These are phyloP conservation scores for Paramormyrops hopkinsi DNA, from an alignment of 2,797 vertebrate genomes.

Conservation along the genomic window DNA sequence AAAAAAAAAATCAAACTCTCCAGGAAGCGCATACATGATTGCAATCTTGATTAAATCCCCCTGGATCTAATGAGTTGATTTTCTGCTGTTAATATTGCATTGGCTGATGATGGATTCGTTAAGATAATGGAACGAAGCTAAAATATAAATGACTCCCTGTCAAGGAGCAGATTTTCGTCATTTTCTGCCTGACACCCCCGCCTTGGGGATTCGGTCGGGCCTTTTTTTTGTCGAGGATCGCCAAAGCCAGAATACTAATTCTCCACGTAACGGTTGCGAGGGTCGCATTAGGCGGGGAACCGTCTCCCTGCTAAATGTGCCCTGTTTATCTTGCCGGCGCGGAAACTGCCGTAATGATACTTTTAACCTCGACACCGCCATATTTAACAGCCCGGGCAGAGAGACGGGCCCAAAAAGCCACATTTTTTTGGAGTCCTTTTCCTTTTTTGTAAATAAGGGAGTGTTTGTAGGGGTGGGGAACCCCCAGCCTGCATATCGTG, in stretches of 20 bases:
- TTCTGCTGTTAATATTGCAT: conserved; percentile 99
- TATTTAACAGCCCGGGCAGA: conserved; percentile 15
- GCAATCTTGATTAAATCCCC: conserved; percentile 99
- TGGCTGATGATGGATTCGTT: conserved; percentile 99
- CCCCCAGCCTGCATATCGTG: not conserved
- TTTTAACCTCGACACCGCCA: not conserved
- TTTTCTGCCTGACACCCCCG: conserved; percentile 89
- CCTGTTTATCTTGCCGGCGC: conserved; percentile 16
- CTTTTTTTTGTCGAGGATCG: conserved; percentile 72
- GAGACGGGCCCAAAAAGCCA: conserved; percentile 14
- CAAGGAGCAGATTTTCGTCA: conserved; percentile 99
- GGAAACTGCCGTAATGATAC: not conserved
- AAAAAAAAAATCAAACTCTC: conserved; percentile 83
- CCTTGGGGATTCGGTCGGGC: conserved; percentile 72
- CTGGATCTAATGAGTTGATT: conserved; percentile 99
- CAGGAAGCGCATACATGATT: conserved; percentile 95
- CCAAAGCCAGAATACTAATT: conserved; percentile 79
- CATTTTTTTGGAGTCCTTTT: not conserved
- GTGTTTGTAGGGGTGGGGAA: not conserved
- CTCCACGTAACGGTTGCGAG: conserved; percentile 60
- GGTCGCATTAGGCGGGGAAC: conserved; percentile 31
- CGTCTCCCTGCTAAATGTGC: conserved; percentile 33
- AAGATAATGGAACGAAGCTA: conserved; percentile 99
- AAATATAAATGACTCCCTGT: conserved; percentile 99
- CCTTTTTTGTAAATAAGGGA: not conserved